phyloP scores from a whole-genome alignment of 2,797 vertebrate genomes.

The Parauchenoglanis ngamensis region DNA sequence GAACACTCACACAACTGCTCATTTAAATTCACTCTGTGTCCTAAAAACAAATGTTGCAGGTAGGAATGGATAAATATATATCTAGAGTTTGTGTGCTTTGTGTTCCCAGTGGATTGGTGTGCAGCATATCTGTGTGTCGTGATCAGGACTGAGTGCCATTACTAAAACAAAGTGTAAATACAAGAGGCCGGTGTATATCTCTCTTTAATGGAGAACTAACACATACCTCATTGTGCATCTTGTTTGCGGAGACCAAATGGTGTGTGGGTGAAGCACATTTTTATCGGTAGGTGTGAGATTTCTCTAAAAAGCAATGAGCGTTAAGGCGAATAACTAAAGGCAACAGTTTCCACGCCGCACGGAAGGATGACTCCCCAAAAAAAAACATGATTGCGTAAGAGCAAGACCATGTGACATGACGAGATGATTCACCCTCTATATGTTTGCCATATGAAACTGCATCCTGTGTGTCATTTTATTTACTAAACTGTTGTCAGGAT shows the following conservation, averaged over 20 bases:
- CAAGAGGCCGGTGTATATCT: neutral
- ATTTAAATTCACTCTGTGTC: neutral
- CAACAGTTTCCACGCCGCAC: conserved; percentile 40
- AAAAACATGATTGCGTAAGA: conserved; percentile 3
- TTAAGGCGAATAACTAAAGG: conserved; percentile 52
- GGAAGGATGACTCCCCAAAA: neutral
- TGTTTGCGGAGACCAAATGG: conserved; percentile 62
- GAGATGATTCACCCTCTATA: conserved; percentile 21
- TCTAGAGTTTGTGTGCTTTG: conserved; percentile 4
- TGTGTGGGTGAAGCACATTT: conserved; percentile 66
- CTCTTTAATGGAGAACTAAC: conserved; percentile 52
- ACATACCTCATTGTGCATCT: conserved; percentile 50
- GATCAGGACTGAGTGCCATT: conserved; percentile 15
- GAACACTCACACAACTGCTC: too few species aligned
- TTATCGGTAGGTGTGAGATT: conserved; percentile 53
- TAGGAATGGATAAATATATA: neutral
- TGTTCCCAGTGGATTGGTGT: neutral
- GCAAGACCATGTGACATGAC: conserved; percentile 6
- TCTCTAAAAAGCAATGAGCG: conserved; percentile 57
- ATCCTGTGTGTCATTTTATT: neutral
- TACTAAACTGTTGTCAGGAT: neutral
- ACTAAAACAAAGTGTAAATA: neutral
- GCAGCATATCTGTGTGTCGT: neutral
- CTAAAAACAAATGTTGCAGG: neutral
- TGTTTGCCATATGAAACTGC: conserved; percentile 19